Base-by-base conservation (phyloP, 2,888 invertebrate species). In the Clunio marinus region DNA sequence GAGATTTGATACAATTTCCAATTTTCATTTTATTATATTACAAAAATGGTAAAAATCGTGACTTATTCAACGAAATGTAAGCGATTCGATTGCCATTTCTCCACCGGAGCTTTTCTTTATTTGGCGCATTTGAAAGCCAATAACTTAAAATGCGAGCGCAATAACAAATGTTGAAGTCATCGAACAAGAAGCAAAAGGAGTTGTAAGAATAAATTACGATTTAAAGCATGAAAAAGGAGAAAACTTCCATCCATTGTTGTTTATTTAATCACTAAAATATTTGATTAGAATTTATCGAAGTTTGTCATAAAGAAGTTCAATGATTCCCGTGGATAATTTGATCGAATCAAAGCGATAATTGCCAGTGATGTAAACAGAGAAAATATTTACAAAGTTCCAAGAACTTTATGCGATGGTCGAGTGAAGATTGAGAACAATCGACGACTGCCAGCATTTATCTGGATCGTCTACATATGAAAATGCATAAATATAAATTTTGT, bases 11-110 rank as follows among this genome's bases (percentile, higher is more conserved):
- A 37, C 37, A 57, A 25, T 45, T 58, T 58, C 28, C 17, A 51
- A 8, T 59, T 55, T 57, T 67, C 55, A 35, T 55, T 67, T 35
- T 37, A 55, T 67, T 57, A n/a, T 57, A 24, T 55, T 25, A 55
- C 57, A 25, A 57, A 67, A 67, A 67, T 55, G 57, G 57, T 37
- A 57, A 67, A 27, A 67, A 37, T 67, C 67, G 67, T 67, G 67
- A 67, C 67, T 67, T 67, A 67, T 67, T 67, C 35, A 67, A 67
- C 41, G 20, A 55, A 63, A 45, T 63, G 63, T 27, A 27, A 41
- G 15, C 24, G 41, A 24, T 63, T 20, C 63, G 35, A 63, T 27
- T 63, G 41, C 63, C 41, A 7, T 60, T 60, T 22, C n/a, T 24
- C n/a, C n/a, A 24, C 24, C n/a, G n/a, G 25, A 22, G 22, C 27